These are phyloP conservation scores for Oreochromis grahami DNA, from an alignment of 2,797 vertebrate species.

Conservation along the genomic window DNA sequence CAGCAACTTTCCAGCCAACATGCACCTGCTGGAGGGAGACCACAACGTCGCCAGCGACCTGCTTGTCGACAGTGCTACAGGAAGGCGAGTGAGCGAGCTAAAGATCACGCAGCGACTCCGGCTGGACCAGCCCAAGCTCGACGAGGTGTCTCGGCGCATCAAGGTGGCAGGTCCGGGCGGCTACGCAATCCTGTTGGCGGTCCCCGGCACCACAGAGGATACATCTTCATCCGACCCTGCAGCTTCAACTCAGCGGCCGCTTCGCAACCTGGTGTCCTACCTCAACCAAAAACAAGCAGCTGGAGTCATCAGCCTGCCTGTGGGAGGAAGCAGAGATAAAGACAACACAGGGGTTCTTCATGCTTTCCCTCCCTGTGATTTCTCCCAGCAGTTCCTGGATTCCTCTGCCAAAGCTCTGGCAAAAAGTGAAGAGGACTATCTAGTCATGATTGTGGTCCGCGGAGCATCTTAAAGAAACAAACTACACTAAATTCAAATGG, in stretches of 20 bases:
- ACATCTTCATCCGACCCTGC: constrained; percentile 80
- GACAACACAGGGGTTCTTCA: constrained; percentile 98
- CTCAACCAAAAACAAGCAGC: constrained; percentile 99
- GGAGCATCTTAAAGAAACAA: constrained; percentile 89
- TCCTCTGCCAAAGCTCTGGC: constrained; percentile 96
- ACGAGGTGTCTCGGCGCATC: constrained; percentile 97
- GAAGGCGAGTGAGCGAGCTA: constrained; percentile 90
- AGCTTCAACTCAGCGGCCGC: constrained; percentile 92
- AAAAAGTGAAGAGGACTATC: constrained; percentile 99
- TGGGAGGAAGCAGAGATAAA: constrained; percentile 98
- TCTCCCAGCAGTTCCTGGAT: constrained; percentile 99
- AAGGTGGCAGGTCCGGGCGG: constrained; percentile 94
- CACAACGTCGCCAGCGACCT: constrained; percentile 90
- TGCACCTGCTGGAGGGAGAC: constrained; percentile 96
- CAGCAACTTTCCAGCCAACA: constrained; percentile 98
- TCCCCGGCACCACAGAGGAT: constrained; percentile 86
- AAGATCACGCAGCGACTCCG: constrained; percentile 99
- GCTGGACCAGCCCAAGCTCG: constrained; percentile 97
- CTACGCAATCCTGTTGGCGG: constrained; percentile 92
- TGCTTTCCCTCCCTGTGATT: constrained; percentile 98
- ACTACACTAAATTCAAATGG: constrained; percentile 58
- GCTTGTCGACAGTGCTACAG: constrained; percentile 85
- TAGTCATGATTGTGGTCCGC: constrained; percentile 99
- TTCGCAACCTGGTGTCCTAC: constrained; percentile 99
- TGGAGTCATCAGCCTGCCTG: constrained; percentile 98